Evolutionary conservation across 2,113 vertebrate genomes (phyloP).

Genomic region (Albula goreensis): DNA sequence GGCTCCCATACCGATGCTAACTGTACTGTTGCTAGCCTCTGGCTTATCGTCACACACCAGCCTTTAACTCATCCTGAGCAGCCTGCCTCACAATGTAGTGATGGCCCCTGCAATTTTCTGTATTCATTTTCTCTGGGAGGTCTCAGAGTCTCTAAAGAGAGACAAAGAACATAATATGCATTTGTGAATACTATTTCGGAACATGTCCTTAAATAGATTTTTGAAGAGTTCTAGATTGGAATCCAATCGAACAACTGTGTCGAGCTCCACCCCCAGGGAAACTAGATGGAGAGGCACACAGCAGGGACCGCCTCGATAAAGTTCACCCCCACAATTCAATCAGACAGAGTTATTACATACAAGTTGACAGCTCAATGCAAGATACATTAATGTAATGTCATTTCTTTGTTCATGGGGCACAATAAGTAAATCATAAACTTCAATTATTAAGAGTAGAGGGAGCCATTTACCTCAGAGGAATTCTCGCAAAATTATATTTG

Average conservation of each 20-base stretch:
- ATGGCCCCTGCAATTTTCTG: background rate
- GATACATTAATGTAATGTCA: constrained; percentile 21
- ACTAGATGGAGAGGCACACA: background rate
- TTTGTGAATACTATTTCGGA: background rate
- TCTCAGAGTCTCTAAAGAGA: background rate
- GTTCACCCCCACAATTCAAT: constrained; percentile 29
- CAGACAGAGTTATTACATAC: constrained; percentile 16
- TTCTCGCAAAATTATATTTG: constrained; percentile 1
- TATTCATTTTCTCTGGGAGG: background rate
- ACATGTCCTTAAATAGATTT: constrained; percentile 1
- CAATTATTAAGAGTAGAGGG: constrained; percentile 24
- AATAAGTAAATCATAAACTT: constrained; percentile 27
- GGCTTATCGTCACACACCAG: constrained; percentile 9
- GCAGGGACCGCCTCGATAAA: background rate
- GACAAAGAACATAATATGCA: background rate
- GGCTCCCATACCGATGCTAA: background rate
- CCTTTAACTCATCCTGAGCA: background rate
- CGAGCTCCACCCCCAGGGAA: background rate
- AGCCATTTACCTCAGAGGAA: background rate
- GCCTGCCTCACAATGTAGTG: background rate
- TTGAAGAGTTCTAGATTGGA: background rate
- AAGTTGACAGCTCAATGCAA: constrained; percentile 4
- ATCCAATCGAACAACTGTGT: background rate
- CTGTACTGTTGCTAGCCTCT: background rate
- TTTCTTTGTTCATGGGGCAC: constrained; percentile 23